A percentile compares a stretch with the other conserved stretches of the same genome.
Evolutionary conservation across 2,113 vertebrate species (phyloP).

Genomic region (Motacilla alba): DNA sequence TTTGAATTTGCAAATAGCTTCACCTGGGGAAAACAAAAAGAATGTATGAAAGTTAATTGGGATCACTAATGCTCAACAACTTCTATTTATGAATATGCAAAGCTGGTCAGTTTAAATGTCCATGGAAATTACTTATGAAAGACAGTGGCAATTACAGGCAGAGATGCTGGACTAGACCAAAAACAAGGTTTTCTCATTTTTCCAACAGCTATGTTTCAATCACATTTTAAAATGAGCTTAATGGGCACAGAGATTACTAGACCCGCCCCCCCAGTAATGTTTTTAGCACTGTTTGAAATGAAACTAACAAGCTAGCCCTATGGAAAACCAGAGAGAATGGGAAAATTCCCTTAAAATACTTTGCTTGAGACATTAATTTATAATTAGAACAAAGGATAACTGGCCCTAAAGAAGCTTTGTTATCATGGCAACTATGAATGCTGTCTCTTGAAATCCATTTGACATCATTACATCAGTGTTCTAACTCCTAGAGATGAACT

Average conservation of each 20-base stretch:
- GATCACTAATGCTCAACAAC: not conserved
- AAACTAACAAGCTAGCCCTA: not conserved
- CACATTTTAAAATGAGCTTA: not conserved
- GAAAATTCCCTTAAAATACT: not conserved
- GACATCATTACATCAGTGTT: not conserved
- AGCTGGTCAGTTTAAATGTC: conserved; percentile 1
- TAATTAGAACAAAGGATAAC: not conserved
- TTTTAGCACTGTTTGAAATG: not conserved
- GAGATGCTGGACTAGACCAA: not conserved
- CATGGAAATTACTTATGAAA: not conserved
- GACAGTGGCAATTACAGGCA: not conserved
- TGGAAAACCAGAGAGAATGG: not conserved
- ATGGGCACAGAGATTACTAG: not conserved
- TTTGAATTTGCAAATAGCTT: not conserved
- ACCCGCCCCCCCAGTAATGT: fast-evolving
- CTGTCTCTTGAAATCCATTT: not conserved
- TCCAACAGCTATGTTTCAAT: not conserved
- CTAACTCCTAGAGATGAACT: not conserved
- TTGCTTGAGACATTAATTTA: not conserved
- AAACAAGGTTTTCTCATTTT: not conserved
- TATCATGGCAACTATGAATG: not conserved
- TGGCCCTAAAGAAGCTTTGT: not conserved
- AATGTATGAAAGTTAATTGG: not conserved
- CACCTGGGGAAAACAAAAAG: not conserved
- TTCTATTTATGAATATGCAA: conserved; percentile 6